phyloP scores from a whole-genome alignment of 2,113 vertebrate genomes.

The Urocynchramus pylzowi region DNA sequence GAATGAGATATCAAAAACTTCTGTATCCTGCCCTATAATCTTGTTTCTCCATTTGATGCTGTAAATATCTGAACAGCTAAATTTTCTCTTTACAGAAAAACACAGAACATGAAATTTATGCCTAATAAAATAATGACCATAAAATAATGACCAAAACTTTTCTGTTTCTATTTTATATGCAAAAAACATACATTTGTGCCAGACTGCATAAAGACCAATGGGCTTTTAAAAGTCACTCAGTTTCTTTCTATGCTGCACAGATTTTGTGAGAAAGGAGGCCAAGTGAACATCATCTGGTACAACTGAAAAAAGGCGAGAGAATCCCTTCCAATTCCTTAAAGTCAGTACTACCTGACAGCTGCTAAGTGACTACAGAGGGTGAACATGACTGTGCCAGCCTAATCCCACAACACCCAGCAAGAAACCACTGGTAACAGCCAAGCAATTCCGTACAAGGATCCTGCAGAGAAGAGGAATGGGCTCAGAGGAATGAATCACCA shows the following conservation, averaged over 20 bases:
- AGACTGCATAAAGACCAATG: neutral
- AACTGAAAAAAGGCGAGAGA: neutral
- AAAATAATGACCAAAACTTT: neutral
- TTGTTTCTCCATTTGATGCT: neutral
- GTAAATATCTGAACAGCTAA: neutral
- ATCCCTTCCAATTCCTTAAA: neutral
- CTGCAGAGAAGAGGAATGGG: neutral
- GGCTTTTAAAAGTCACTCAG: neutral
- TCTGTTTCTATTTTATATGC: neutral
- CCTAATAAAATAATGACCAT: neutral
- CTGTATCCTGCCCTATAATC: neutral
- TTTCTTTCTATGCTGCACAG: neutral
- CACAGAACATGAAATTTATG: neutral
- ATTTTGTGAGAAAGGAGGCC: neutral
- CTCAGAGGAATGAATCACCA: neutral
- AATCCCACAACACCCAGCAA: neutral
- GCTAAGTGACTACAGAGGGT: neutral
- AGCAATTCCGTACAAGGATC: accelerated
- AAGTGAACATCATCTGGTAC: neutral
- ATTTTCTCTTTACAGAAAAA: neutral
- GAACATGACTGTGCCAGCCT: neutral
- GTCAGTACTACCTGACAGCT: neutral
- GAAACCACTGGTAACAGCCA: neutral
- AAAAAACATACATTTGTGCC: neutral
- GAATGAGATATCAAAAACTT: neutral